Conservation (phyloP, 2,113 vertebrate species). For the Phrynocephalus versicolor region DNA sequence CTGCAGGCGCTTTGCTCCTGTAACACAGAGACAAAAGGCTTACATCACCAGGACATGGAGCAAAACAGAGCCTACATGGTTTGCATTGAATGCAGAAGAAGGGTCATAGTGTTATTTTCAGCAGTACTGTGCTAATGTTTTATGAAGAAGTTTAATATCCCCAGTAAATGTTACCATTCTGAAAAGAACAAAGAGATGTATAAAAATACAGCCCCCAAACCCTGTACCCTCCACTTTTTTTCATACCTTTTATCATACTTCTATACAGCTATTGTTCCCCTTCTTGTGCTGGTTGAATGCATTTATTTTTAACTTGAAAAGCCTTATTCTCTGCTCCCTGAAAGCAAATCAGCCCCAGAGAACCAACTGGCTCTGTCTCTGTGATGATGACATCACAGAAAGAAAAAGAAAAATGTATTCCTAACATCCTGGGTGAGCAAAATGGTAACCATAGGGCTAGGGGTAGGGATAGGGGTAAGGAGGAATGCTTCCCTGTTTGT, state of each 20-base stretch:
- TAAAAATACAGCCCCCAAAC: background rate
- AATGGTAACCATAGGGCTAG: too few species aligned
- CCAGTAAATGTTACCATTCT: background rate
- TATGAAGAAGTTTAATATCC: background rate
- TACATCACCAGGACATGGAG: slow-evolving; percentile 12
- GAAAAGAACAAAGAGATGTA: background rate
- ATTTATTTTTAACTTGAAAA: background rate
- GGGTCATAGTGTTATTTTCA: background rate
- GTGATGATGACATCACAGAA: background rate
- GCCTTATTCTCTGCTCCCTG: background rate
- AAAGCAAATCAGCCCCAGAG: background rate
- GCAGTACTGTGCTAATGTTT: background rate
- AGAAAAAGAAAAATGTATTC: background rate
- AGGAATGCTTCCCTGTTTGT: background rate
- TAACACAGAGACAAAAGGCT: slow-evolving; percentile 31
- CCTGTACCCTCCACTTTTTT: background rate
- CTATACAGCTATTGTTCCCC: background rate
- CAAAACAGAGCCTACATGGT: background rate
- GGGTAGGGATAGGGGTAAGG: background rate
- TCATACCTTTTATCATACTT: background rate
- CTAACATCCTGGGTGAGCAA: too few species aligned
- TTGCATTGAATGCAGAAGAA: background rate
- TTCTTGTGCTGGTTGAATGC: background rate
- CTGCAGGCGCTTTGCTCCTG: slow-evolving; percentile 1
- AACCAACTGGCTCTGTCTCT: background rate